A percentile compares a stretch with the other conserved stretches of the same genome.
phyloP scores from a whole-genome alignment of 1,140 invertebrate genomes.

The Camponotus vicinus region DNA sequence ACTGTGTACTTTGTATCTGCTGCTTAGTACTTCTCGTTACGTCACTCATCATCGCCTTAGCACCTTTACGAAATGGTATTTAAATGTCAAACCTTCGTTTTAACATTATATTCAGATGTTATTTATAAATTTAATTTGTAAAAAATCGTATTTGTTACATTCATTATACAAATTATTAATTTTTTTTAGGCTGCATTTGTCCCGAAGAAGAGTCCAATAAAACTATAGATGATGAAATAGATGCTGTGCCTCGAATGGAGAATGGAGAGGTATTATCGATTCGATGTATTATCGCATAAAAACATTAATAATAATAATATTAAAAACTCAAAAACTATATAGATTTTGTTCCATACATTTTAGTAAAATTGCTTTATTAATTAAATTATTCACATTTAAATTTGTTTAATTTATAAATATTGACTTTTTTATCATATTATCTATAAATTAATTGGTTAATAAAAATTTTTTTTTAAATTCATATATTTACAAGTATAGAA shows the following conservation, averaged over 20 bases:
- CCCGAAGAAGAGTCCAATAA: slow-evolving; percentile 89
- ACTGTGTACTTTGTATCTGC: slow-evolving; percentile 90
- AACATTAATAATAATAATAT: background rate
- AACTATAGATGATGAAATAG: slow-evolving; percentile 88
- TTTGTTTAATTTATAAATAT: background rate
- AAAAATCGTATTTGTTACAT: background rate
- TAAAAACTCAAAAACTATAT: background rate
- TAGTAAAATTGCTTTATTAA: background rate
- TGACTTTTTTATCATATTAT: background rate
- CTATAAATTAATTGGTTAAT: background rate
- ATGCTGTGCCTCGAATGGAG: slow-evolving; percentile 90
- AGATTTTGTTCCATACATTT: background rate
- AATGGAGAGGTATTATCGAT: slow-evolving; percentile 86
- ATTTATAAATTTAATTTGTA: background rate
- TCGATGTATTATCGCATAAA: background rate
- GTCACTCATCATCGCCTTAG: slow-evolving; percentile 95
- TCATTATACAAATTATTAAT: background rate
- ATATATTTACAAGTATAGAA: background rate
- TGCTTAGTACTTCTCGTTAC: slow-evolving; percentile 93
- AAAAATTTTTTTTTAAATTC: background rate
- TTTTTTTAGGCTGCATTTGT: slow-evolving; percentile 89
- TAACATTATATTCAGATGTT: background rate
- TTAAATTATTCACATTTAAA: background rate
- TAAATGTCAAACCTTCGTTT: background rate
- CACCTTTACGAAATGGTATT: slow-evolving; percentile 91